A percentile compares a stretch with the other conserved stretches of the same genome.
phyloP scores from a whole-genome alignment of 2,888 invertebrate genomes.

The Zootermopsis nevadensis region DNA sequence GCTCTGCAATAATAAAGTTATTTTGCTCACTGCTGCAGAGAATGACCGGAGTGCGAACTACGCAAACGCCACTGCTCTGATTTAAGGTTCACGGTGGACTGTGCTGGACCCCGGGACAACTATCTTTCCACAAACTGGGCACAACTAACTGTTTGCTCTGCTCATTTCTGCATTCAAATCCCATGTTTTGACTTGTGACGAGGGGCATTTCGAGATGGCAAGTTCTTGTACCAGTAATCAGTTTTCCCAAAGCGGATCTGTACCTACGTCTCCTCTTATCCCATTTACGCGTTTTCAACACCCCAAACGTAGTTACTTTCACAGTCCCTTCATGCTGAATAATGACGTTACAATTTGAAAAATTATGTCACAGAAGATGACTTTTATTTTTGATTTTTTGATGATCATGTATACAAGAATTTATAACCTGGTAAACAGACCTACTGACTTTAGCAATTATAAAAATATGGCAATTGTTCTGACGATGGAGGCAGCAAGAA shows the following conservation, averaged over 20 bases:
- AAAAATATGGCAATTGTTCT: too few relatives aligned
- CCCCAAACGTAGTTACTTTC: background rate
- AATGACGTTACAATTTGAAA: too few relatives aligned
- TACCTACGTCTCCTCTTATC: background rate
- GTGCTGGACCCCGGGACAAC: background rate
- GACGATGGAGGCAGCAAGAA: too few relatives aligned
- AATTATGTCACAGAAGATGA: too few relatives aligned
- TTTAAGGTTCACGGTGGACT: background rate
- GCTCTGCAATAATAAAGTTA: too few relatives aligned
- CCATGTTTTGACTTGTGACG: background rate
- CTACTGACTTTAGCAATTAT: too few relatives aligned
- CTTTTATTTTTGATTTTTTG: too few relatives aligned
- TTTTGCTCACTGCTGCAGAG: too few relatives aligned
- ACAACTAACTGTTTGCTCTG: slow-evolving; percentile 10
- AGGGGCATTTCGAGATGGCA: background rate
- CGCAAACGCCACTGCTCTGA: background rate
- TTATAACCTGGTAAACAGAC: too few relatives aligned
- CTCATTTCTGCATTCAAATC: background rate
- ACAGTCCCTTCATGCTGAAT: background rate
- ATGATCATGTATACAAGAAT: too few relatives aligned
- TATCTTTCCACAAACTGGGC: slow-evolving; percentile 22
- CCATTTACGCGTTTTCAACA: background rate
- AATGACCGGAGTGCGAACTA: too few relatives aligned
- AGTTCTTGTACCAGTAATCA: slow-evolving; percentile 11
- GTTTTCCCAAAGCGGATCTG: slow-evolving; percentile 11